phyloP scores from a whole-genome alignment of 1,140 invertebrate genomes.

The Hormaphis cornu region DNA sequence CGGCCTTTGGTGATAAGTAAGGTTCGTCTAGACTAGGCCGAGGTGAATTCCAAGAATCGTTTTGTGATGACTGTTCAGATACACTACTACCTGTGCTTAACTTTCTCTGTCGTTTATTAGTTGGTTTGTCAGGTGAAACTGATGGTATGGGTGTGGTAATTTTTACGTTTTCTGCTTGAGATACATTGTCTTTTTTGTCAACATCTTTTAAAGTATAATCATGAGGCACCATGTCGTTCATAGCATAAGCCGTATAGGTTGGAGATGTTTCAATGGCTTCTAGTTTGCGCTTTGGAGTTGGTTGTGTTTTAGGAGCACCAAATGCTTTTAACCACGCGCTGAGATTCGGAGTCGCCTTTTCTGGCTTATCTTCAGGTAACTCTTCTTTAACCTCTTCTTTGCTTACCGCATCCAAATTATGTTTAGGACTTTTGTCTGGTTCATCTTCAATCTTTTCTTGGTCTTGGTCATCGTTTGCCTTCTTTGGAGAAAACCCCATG shows the following conservation, averaged over 20 bases:
- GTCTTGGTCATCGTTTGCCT: conserved; percentile 32
- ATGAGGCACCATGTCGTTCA: conserved; percentile 13
- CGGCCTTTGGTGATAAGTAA: conserved; percentile 54
- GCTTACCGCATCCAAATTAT: background rate
- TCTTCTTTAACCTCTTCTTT: conserved; percentile 36
- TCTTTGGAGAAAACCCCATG: conserved; percentile 33
- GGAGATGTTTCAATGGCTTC: conserved; percentile 28
- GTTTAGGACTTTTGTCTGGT: conserved; percentile 32
- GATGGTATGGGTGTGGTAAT: conserved; percentile 40
- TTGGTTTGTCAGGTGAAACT: conserved; percentile 40
- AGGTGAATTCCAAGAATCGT: conserved; percentile 51
- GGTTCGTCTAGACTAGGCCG: conserved; percentile 53
- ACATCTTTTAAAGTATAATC: conserved; percentile 34
- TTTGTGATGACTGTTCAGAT: conserved; percentile 58
- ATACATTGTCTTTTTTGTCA: conserved; percentile 36
- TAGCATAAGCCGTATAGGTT: conserved; percentile 26
- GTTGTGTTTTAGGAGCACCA: conserved; percentile 58
- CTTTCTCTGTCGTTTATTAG: conserved; percentile 48
- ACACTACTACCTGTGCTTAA: conserved; percentile 62
- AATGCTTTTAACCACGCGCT: conserved; percentile 87
- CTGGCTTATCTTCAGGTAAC: conserved; percentile 43
- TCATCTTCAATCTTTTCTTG: conserved; percentile 36
- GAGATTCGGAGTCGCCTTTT: conserved; percentile 69
- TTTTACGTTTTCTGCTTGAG: conserved; percentile 38
- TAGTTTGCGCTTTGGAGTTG: conserved; percentile 40